Percentiles rank a stretch among this genome's conserved stretches.
Evolutionary conservation across 2,797 vertebrate species (phyloP).

Genomic region (Vespertilio murinus): DNA sequence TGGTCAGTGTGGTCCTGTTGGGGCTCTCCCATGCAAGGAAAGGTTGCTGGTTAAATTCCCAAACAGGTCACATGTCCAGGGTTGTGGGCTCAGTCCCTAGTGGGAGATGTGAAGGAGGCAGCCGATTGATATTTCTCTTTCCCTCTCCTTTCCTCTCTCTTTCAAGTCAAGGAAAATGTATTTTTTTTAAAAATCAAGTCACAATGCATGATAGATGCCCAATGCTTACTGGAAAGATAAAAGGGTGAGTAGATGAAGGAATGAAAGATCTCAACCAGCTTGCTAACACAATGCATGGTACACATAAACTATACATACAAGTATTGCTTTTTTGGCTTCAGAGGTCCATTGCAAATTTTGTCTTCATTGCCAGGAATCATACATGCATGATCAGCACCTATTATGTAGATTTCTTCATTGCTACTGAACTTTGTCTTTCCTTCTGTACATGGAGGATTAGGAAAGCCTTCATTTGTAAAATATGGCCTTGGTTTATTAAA

Average conservation of each 20-base stretch:
- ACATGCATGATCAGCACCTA: constrained; percentile 90
- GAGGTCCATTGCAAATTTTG: constrained; percentile 93
- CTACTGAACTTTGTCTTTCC: constrained; percentile 76
- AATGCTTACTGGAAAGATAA: neutral
- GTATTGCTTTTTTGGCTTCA: constrained; percentile 94
- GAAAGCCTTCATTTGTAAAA: constrained; percentile 94
- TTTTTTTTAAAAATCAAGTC: neutral
- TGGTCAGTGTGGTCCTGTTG: too few relatives aligned
- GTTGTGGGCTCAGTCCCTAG: too few relatives aligned
- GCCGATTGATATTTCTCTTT: too few relatives aligned
- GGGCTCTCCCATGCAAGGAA: too few relatives aligned
- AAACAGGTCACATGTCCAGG: too few relatives aligned
- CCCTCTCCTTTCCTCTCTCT: too few relatives aligned
- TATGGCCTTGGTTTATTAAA: constrained; percentile 90
- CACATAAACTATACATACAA: constrained; percentile 88
- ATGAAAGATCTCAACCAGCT: neutral
- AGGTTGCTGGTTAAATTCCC: too few relatives aligned
- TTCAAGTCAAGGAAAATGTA: too few relatives aligned
- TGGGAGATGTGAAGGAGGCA: too few relatives aligned
- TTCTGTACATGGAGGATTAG: constrained; percentile 89
- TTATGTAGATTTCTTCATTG: constrained; percentile 88
- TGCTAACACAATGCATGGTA: neutral
- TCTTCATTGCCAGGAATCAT: constrained; percentile 87
- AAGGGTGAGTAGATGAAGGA: neutral
- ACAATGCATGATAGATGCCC: neutral